Base-by-base conservation (phyloP, 2,888 invertebrate species). In the Drosophila meridiana region DNA sequence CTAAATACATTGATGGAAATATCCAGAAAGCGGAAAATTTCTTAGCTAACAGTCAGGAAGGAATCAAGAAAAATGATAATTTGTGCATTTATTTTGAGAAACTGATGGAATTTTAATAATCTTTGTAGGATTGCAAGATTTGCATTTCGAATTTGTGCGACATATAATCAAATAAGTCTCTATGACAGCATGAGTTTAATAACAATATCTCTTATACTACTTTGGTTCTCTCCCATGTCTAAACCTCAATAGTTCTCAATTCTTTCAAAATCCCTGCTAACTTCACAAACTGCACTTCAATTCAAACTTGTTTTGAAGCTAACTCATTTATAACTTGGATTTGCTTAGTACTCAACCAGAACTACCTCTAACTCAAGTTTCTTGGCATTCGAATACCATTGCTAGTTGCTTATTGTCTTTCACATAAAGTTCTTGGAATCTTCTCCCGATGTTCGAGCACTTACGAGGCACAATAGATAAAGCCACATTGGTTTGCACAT, bases 401-500 rank as follows among this genome's bases (percentile, higher is more conserved):
- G 2, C 14, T 30, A 28, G 9, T n/a, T n/a, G n/a, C 40, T 32
- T 11, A 14, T 55, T 45, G 14, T 36, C n/a, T 47, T 34, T 32
- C 40, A 45, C 61, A 40, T 45, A 4, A n/a, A 32, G 14, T 60
- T 69, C 40, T 53, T n/a, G 11, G 14, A 0, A 13, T n/a, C 42
- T 28, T 11, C 48, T 43, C 32, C 57, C 4, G 28, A 6, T n/a
- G 7, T 42, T 53, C 32, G n/a, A 36, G 52, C 56, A 83, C 86
- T 89, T 90, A 86, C 86, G 59, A 88, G 69, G 60, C 87, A 83
- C 26, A 48, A 62, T 2, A 36, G 2, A 62, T 69, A 68, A 43
- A 86, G 42, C 61, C 72, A 64, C 47, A 86, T 60, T 36, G 66
- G 57, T 55, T 79, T 88, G 65, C 73, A 83, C 88, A 90, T 86